phyloP scores from a whole-genome alignment of 2,888 invertebrate species.

The Synanthedon myopaeformis region DNA sequence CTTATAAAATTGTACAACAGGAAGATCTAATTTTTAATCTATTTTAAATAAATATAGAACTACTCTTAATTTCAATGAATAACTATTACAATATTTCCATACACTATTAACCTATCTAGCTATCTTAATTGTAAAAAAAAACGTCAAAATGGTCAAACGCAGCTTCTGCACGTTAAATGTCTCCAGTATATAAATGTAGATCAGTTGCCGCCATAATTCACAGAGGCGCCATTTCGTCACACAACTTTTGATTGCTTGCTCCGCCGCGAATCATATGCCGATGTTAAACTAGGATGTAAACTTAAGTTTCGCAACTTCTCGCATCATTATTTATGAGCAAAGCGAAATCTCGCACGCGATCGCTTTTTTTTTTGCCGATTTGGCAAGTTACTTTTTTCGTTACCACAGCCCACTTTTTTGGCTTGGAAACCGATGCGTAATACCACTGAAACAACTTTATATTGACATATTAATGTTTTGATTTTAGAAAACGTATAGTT shows the following conservation, averaged over 20 bases:
- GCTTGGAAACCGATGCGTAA: slow-evolving; percentile 9
- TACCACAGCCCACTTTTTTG: slow-evolving; percentile 7
- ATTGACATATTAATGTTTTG: too few species aligned
- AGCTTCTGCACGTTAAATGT: too few species aligned
- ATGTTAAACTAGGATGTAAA: slow-evolving; percentile 26
- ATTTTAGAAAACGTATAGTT: too few species aligned
- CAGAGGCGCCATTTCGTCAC: slow-evolving; percentile 8
- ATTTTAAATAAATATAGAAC: too few species aligned
- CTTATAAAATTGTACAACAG: too few species aligned
- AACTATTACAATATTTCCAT: too few species aligned
- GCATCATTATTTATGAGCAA: slow-evolving; percentile 50
- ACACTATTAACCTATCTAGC: neutral
- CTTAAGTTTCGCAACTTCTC: slow-evolving; percentile 27
- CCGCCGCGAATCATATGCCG: slow-evolving; percentile 42
- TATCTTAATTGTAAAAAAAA: neutral
- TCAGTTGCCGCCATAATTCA: neutral
- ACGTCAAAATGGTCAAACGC: neutral
- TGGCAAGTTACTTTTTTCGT: slow-evolving; percentile 17
- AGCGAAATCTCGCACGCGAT: slow-evolving; percentile 40
- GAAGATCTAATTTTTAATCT: too few species aligned
- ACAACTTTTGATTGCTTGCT: slow-evolving; percentile 50
- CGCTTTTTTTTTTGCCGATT: slow-evolving; percentile 23
- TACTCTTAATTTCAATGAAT: too few species aligned
- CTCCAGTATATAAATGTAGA: too few species aligned
- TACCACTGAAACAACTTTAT: too few species aligned